Base-by-base conservation (phyloP, 1,140 invertebrate species). In the Formica exsecta region DNA sequence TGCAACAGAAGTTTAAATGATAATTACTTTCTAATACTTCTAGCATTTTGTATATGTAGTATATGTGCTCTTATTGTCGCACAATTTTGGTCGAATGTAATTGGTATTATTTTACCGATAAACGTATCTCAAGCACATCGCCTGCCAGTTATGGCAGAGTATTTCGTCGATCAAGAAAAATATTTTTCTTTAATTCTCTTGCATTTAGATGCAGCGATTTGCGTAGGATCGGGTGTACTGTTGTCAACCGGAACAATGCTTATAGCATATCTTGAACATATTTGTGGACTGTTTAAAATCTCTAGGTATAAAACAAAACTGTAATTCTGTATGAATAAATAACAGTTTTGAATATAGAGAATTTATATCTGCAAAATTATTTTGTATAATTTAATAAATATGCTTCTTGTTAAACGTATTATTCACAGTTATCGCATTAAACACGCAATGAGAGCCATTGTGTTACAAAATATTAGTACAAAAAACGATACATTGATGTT, bases 161-260 rank as follows among this genome's bases (percentile, higher is more conserved):
- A 73, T 3, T 73, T 73, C n/a, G 19, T 57, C 7, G 70, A 71
- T 51, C 25, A 71, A 32, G 7, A 51, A 51, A 71, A 11, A 51
- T 44, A 71, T 32, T 71, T 32, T 7, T 73, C 13, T 36, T 73
- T 57, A 13, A 73, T 73, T 8, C 0, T 57, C 0, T 3, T 73
- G 4, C 48, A 73, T n/a, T n/a, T n/a, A 57, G 22, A 57, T 5
- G 3, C 5, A n/a, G 70, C 70, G 3, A 0, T 54, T 71, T 36
- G 3, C 19, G 57, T 51, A 57, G 70, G 29, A 9, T 4, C 9
- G 7, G 5, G 3, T 2, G 1, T 16, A 8, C 0, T 75, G 0
- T 0, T 59, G 9, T n/a, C 32, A 13, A 11, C 6, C 4, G 32
- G 38, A 48, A 3, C 59, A 3, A 44, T 65, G 41, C 19, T 65